Evolutionary conservation across 2,888 invertebrate species (phyloP).

Genomic region (Stenodera caucasica): DNA sequence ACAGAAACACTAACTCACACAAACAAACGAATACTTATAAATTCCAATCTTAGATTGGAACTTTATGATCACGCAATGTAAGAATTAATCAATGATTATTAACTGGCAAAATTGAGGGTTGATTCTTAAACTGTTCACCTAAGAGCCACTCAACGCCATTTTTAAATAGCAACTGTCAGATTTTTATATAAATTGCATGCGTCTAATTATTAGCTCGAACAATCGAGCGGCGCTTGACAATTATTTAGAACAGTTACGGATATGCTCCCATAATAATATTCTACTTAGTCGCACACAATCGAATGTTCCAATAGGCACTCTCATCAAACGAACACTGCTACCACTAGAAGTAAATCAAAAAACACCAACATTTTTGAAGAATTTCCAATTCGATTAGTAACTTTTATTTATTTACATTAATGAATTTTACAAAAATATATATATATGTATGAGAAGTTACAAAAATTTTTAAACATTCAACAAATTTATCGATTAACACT

Average conservation of each 20-base stretch:
- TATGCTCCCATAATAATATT: too few species aligned
- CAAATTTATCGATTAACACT: conserved; percentile 24
- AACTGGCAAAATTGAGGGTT: conserved; percentile 9
- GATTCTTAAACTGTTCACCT: conserved; percentile 16
- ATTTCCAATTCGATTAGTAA: too few species aligned
- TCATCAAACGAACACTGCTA: too few species aligned
- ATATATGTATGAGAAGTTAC: not conserved
- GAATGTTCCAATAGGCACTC: too few species aligned
- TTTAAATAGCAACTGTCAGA: conserved; percentile 16
- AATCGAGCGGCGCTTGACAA: too few species aligned
- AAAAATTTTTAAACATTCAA: conserved; percentile 10
- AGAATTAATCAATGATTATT: conserved; percentile 26
- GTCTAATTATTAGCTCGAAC: too few species aligned
- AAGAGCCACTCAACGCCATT: conserved; percentile 21
- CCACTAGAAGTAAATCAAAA: not conserved
- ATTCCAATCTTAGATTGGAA: not conserved
- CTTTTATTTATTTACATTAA: too few species aligned
- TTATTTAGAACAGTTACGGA: too few species aligned
- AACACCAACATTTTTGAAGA: not conserved
- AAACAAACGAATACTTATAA: not conserved
- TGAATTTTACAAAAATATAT: not conserved
- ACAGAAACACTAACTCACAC: conserved; percentile 10
- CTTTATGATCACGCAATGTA: conserved; percentile 18
- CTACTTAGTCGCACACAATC: too few species aligned
- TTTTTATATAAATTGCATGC: too few species aligned